Conservation (phyloP, 2,797 vertebrate species). For the Macroramphosus scolopax region DNA sequence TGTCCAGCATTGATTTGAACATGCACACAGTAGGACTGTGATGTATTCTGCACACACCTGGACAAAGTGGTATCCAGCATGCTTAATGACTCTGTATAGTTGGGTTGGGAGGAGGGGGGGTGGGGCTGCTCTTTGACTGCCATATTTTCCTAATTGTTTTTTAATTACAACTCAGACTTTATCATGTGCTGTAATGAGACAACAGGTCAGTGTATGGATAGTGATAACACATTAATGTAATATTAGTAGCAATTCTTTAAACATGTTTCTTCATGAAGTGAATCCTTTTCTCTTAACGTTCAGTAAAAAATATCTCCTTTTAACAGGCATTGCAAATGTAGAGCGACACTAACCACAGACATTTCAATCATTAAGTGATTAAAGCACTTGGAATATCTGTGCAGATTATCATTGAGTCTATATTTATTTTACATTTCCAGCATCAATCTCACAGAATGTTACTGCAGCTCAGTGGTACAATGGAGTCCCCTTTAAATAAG, state of each 20-base stretch:
- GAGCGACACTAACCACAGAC: no score
- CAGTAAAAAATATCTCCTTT: no score
- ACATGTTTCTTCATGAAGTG: background rate
- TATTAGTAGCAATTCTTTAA: constrained; percentile 42
- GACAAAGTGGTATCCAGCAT: constrained; percentile 76
- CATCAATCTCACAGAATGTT: no score
- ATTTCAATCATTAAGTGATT: no score
- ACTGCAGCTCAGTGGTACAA: no score
- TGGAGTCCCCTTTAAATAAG: no score
- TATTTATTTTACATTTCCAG: no score
- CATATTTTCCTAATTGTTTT: constrained; percentile 85
- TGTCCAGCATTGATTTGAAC: constrained; percentile 8
- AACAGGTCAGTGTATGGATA: constrained; percentile 81
- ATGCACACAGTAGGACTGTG: constrained; percentile 8
- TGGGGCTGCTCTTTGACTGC: constrained; percentile 77
- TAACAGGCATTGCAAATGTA: no score
- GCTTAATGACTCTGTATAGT: constrained; percentile 81
- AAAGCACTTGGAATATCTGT: no score
- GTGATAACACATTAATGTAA: constrained; percentile 73
- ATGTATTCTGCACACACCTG: constrained; percentile 64
- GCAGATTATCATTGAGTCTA: no score
- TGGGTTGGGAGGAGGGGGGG: constrained; percentile 72
- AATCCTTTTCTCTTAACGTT: no score
- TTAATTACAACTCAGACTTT: constrained; percentile 87
- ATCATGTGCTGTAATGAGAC: constrained; percentile 83